Evolutionary conservation across 2,888 invertebrate genomes (phyloP).

Genomic region (Allacma fusca): DNA sequence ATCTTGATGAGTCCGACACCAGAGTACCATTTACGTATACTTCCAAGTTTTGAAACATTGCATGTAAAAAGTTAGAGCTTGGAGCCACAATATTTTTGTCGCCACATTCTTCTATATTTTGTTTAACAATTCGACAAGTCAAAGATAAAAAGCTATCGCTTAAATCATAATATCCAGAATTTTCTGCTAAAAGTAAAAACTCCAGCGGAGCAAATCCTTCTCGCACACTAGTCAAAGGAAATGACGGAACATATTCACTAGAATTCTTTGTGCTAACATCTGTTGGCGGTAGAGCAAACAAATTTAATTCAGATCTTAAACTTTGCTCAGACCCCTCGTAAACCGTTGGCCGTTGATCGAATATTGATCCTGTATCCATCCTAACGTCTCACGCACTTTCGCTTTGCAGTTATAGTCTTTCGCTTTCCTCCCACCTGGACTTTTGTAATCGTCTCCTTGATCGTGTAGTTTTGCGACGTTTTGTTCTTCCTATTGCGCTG

Average conservation of each 20-base stretch:
- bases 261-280: background rate
- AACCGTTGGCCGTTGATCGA: background rate
- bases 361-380: constrained; percentile 2
- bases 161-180: background rate
- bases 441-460: background rate
- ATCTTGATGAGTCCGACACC: background rate
- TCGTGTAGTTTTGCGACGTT: background rate
- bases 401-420: background rate
- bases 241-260: background rate
- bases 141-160: background rate
- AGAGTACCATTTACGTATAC: background rate
- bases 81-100: background rate
- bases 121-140: background rate
- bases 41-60: background rate
- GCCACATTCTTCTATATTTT: background rate
- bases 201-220: background rate
- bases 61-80: background rate
- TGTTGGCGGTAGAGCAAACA: background rate
- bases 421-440: background rate
- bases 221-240: background rate
- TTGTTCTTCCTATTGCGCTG: background rate
- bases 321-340: background rate
- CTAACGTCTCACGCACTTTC: background rate
- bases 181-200: background rate
- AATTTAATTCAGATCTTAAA: background rate